phyloP scores from a whole-genome alignment of 2,888 invertebrate species.

The Nomada ruficornis region DNA sequence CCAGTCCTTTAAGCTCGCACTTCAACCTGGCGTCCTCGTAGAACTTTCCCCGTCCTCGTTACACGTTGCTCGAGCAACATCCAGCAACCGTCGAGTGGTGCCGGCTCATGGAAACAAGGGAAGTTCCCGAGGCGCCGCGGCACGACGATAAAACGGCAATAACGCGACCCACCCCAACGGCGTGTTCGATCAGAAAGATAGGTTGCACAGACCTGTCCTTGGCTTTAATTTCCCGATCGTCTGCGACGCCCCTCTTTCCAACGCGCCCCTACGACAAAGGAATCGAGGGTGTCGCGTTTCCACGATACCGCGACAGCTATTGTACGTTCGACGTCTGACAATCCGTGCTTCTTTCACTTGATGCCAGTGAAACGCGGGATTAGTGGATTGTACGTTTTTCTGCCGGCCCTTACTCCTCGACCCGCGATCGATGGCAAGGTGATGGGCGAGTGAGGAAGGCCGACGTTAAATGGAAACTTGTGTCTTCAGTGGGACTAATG shows the following conservation, averaged over 20 bases:
- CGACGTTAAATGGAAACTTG: conserved; percentile 12
- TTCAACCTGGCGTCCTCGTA: background rate
- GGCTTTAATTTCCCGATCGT: conserved; percentile 51
- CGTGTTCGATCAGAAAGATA: conserved; percentile 44
- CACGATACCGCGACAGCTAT: conserved; percentile 12
- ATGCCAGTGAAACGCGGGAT: background rate
- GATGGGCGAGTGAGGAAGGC: background rate
- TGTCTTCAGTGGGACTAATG: conserved; percentile 27
- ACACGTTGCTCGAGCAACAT: background rate
- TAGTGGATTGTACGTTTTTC: background rate
- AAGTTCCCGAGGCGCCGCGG: conserved; percentile 1
- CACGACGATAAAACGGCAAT: conserved; percentile 36
- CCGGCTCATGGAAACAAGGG: conserved; percentile 19
- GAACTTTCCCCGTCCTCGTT: conserved; percentile 4
- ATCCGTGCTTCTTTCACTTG: background rate
- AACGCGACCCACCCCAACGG: conserved; percentile 22
- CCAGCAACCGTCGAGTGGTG: background rate
- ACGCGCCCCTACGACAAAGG: conserved; percentile 14
- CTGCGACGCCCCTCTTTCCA: conserved; percentile 30
- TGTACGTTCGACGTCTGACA: conserved; percentile 37
- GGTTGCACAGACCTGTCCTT: conserved; percentile 40
- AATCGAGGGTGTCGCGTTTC: conserved; percentile 25
- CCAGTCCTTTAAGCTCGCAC: background rate
- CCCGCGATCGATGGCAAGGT: conserved; percentile 9
- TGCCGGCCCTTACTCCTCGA: background rate